Base-by-base conservation (phyloP, 2,797 vertebrate genomes). In the Eleutherodactylus coqui region DNA sequence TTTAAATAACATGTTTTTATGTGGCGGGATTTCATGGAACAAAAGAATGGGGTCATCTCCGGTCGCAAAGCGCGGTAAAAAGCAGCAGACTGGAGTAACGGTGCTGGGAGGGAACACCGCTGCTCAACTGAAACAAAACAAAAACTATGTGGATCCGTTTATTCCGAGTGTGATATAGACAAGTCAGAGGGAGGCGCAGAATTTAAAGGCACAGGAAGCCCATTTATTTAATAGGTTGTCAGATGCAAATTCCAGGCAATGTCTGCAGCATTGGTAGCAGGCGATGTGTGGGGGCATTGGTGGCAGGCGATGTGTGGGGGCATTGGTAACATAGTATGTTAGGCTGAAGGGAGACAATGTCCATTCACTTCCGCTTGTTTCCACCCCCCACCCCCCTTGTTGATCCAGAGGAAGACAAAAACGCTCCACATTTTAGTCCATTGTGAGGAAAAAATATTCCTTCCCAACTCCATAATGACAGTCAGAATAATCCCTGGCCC, bases 1-100 rank as follows among this genome's bases (percentile, higher is more conserved):
- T 85, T 87, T 88, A 87, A 87, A 88, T 83, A 89, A 83, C 87
- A 89, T 88, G 88, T 83, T 88, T 90, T 87, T 82, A 87, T 58
- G 88, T 73, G 77, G 85, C 83, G 76, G 86, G 86, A 87, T 88
- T 89, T 81, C 83, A 86, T 89, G 86, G 87, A 88, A 89, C 88
- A 89, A 87, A 78, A 51, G 69, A 29, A 79, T 1, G 72, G 55
- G 78, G 85, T 85, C 80, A 85, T 62, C 67, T 53, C 36, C 79
- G 79, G 85, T 72, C 82, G 34, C 72, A 62, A 62, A 78, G 55
- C 67, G 67, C 85, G 34, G 58, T 38, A 21, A 75, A 70, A 82
- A 43, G 47, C 32, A 53, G 38, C 75, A 78, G 51, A 29, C 62
- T 62, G 77, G 53, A 38, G 64, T 41, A 69, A 41, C 43, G 49